Conservation (phyloP, 2,113 vertebrate genomes). For the Bucco capensis region DNA sequence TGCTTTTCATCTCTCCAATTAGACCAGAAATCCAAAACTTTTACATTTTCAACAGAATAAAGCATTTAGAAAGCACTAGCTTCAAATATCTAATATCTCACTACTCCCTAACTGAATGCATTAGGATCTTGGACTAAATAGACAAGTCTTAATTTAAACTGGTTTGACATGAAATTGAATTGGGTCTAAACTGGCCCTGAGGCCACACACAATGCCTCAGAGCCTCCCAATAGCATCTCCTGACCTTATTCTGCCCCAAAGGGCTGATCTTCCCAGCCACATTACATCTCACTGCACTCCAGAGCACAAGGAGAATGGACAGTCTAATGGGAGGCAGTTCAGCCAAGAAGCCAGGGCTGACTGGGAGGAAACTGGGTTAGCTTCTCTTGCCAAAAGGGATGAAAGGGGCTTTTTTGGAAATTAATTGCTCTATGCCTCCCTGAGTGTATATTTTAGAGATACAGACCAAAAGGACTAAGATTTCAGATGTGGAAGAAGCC, state of each 20-base stretch:
- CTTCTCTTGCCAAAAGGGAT: neutral
- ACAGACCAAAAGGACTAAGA: neutral
- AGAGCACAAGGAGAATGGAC: accelerated
- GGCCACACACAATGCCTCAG: neutral
- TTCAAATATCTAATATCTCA: neutral
- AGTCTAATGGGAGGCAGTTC: neutral
- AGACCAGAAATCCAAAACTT: neutral
- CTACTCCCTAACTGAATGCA: neutral
- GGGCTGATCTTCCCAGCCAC: neutral
- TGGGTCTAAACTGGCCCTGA: neutral
- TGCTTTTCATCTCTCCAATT: constrained; percentile 1
- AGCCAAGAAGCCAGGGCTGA: neutral
- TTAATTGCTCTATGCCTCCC: neutral
- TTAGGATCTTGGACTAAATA: neutral
- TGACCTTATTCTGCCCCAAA: neutral
- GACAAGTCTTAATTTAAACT: neutral
- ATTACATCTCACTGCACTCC: neutral
- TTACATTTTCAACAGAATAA: neutral
- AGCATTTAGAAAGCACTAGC: neutral
- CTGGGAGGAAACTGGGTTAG: neutral
- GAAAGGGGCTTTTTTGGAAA: neutral
- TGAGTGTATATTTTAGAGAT: neutral
- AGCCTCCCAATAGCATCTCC: neutral
- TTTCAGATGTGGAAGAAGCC: neutral
- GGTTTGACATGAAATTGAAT: constrained; percentile 19